Conservation (phyloP, 2,113 vertebrate genomes). For the Channa maculata region DNA sequence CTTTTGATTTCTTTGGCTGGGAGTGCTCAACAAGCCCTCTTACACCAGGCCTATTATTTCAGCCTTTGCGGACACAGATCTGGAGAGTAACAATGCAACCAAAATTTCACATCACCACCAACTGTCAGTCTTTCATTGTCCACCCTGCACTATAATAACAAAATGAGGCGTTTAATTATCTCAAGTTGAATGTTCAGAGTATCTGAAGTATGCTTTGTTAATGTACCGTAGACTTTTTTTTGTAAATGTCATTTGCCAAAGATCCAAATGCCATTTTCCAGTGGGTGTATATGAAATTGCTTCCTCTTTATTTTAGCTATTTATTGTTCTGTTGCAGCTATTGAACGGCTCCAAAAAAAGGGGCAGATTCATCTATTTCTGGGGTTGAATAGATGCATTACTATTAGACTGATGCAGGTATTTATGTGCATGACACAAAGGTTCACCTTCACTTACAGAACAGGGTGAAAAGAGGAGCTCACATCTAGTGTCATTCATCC, state of each 20-base stretch:
- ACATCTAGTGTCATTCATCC: constrained; percentile 30
- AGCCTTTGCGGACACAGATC: constrained; percentile 27
- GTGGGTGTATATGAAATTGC: constrained; percentile 81
- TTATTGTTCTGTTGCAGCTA: constrained; percentile 83
- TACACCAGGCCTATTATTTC: constrained; percentile 47
- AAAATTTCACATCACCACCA: constrained; percentile 38
- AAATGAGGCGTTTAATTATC: constrained; percentile 74
- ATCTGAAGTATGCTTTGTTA: constrained; percentile 66
- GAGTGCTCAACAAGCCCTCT: constrained; percentile 34
- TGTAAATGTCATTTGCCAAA: constrained; percentile 81
- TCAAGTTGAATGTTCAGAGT: constrained; percentile 64
- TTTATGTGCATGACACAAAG: constrained; percentile 60
- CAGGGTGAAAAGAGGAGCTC: constrained; percentile 38
- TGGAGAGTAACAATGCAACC: constrained; percentile 58
- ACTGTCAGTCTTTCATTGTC: constrained; percentile 69
- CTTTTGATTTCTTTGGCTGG: constrained; percentile 34
- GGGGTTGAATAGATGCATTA: constrained; percentile 67
- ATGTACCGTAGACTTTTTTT: constrained; percentile 75
- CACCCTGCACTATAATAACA: constrained; percentile 41
- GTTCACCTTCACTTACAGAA: constrained; percentile 57
- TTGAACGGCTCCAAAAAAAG: constrained; percentile 81
- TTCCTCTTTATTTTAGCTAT: constrained; percentile 84
- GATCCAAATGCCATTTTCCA: constrained; percentile 81
- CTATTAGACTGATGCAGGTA: constrained; percentile 48
- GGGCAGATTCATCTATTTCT: constrained; percentile 80